phyloP scores from a whole-genome alignment of 2,797 vertebrate species.

The Apodemus agrarius region DNA sequence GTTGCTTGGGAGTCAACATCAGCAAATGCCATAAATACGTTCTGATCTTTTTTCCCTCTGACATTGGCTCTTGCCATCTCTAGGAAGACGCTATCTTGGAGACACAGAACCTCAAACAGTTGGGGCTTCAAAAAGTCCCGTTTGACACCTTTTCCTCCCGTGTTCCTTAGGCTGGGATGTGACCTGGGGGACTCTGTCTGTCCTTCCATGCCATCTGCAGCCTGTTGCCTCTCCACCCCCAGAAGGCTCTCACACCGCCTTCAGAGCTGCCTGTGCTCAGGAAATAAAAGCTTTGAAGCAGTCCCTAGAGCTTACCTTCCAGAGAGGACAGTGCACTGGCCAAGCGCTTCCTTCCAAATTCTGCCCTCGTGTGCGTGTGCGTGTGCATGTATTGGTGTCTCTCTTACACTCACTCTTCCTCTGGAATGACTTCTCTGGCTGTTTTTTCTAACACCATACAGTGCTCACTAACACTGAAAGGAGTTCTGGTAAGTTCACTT shows the following conservation, averaged over 20 bases:
- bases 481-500: conserved; percentile 13
- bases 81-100: conserved; percentile 4
- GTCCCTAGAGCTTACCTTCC: neutral
- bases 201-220: neutral
- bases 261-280: neutral
- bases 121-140: neutral
- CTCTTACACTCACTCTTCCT: neutral
- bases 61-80: neutral
- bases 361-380: neutral
- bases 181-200: neutral
- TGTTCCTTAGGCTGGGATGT: neutral
- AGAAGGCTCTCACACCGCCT: neutral
- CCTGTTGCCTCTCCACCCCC: neutral
- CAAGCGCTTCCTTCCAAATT: neutral
- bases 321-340: neutral
- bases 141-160: neutral
- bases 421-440: neutral
- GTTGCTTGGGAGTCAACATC: neutral
- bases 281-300: neutral
- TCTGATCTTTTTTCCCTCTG: neutral
- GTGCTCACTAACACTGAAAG: neutral
- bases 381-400: neutral
- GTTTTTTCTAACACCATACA: neutral
- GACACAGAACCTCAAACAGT: neutral
- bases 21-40: neutral